Evolutionary conservation across 2,888 invertebrate species (phyloP), one percentile per base, ranked within the genome.

Genomic region (Drosophila meridiana): DNA sequence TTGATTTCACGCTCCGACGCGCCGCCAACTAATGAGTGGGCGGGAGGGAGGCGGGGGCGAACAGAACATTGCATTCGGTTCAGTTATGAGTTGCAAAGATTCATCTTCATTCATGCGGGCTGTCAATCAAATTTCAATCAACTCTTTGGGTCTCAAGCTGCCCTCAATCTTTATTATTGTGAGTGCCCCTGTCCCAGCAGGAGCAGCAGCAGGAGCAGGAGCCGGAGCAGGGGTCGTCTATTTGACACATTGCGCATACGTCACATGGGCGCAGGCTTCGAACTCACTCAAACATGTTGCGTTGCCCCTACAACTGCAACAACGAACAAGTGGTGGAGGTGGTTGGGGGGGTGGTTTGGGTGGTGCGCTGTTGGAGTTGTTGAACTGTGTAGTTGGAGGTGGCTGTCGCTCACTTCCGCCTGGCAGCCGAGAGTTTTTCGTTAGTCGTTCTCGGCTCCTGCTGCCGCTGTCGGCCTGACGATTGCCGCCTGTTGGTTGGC

Each of bases 231-330:
- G 47, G 59, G 13, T 20, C 26, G 28, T 34, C 36, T 45, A 59
- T 57, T 69, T 63, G 56, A 68, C 50, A 71, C 71, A 67, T 67
- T 73, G 78, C 73, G 69, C 73, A 80, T 78, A 78, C 78, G 78
- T 78, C 69, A 58, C 66, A 14, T 53, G 59, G 71, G 34, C 52
- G 38, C 52, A 20, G 48, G 50, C 66, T 43, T 80, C 87, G 62
- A 89, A 87, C 87, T 76, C 83, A 85, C 83, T 85, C 89, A 83
- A 87, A 87, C 87, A 85, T 89, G 87, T 89, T 87, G 73, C 75
- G 69, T 64, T 69, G 72, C 82, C 83, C 87, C 89, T 86, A 73
- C 86, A 76, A 85, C 76, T 60, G 32, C 65, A 55, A 73, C 78
- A 72, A 50, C 66, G 63, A 76, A 66, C 66, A 7, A 32, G 4